A percentile compares a stretch with the other conserved stretches of the same genome.
Conservation (phyloP, 2,113 vertebrate genomes). For the Larimichthys polyactis region DNA sequence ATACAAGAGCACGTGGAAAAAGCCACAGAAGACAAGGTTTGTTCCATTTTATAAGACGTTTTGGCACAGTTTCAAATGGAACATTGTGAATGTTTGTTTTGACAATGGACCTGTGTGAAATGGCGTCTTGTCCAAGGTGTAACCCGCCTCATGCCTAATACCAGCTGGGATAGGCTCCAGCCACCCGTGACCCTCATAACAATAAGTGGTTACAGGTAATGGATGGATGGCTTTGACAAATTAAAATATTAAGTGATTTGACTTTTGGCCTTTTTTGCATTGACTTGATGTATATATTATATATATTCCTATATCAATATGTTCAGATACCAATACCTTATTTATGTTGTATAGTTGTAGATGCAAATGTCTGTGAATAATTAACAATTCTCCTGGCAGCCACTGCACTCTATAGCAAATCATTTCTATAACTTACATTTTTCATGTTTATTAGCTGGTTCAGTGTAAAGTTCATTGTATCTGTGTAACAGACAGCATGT, state of each 20-base stretch:
- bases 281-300: not conserved
- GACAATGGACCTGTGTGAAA: no score
- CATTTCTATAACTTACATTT: not conserved
- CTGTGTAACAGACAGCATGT: not conserved
- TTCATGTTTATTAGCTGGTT: not conserved
- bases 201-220: no score
- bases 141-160: no score
- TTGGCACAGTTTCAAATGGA: not conserved
- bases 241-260: no score
- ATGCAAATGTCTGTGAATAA: not conserved
- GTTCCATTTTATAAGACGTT: not conserved
- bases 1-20: constrained; percentile 22
- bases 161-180: no score
- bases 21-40: not conserved
- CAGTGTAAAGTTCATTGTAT: not conserved
- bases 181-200: no score
- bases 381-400: not conserved
- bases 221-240: no score
- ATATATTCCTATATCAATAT: not conserved
- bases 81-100: not conserved
- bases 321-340: not conserved
- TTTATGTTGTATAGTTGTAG: not conserved
- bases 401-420: not conserved
- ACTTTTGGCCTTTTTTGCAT: no score
- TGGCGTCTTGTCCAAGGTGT: no score